Base-by-base conservation (phyloP, 2,113 vertebrate species). In the Corythoichthys haematopterus region DNA sequence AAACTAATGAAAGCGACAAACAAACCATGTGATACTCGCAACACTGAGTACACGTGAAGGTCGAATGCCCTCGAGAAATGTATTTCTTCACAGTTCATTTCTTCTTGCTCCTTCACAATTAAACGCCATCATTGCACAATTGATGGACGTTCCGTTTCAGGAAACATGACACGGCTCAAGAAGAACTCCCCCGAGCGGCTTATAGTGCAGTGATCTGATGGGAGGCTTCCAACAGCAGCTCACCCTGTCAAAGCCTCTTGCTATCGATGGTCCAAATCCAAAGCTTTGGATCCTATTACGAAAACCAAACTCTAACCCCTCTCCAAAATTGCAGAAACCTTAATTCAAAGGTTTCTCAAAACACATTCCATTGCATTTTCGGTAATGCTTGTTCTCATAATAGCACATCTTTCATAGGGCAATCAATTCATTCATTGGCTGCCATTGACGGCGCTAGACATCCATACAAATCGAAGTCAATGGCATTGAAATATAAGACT, bases 261-360 rank as follows among this genome's bases (percentile, higher is more conserved):
- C 67, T 74, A 79, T 87, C 76, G 75, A 16, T 68, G 77, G 74
- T 85, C 75, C 74, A 64, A 80, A 86, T 76, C 68, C 81, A 74
- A 20, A 78, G 77, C 60, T 66, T 64, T 60, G 59, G 55, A 75
- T 63, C 56, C 2, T 51, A 71, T 65, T 74, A 52, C 9, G 63
- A 78, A 77, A 71, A 68, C 62, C 51, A 52, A 38, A 10, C 14
- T 6, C 15, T 6, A 38, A 57, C 52, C 20, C 20, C 20, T 28
- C 20, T 28, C 20, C 20, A 35, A 35, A 37, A 36, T 35, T 13
- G 35, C 16, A 57, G 6, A 36, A 35, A 36, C 13, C 50, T 2
- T 16, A 28, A 53, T 20, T n/a, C 8, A 53, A 28, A 55, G 1
- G 8, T 55, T 33, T 55, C 10, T 12, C 33, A 8, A 7, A 43